Base-by-base conservation (phyloP, 1,140 invertebrate species). In the Tetragonula clypearis region DNA sequence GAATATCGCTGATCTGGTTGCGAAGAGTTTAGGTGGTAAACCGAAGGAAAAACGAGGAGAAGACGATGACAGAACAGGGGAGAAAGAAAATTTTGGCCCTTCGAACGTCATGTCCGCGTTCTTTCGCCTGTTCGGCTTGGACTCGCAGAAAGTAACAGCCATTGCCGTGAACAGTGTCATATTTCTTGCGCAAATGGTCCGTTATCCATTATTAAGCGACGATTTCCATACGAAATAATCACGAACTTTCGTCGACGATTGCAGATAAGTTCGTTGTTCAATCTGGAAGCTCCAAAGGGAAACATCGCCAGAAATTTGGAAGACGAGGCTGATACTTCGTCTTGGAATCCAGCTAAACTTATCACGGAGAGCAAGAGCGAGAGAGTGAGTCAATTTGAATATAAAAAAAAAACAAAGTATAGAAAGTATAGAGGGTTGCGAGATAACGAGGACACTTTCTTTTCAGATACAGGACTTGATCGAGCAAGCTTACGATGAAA, bases 141-240 rank as follows among this genome's bases (percentile, higher is more conserved):
- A 98, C 91, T 95, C 96, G 0, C 96, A 95, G 49, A 97, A 97
- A 93, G 95, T 98, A 30, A 96, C 97, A 53, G 97, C 97, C 0
- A 96, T 98, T 69, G 97, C 97, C 2, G 94, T 98, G 2, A 98
- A 98, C 93, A 97, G 96, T 21, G 95, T 98, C 12, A 96, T 98
- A 80, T 97, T 98, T 93, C 95, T 98, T n/a, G 97, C 97, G 5
- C 97, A 98, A 95, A 95, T 98, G 96, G 97, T 98, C 94, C 95
- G 69, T 74, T 49, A 49, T 49, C 41, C 8, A 8, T 8, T 35
- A 49, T 19, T 15, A 0, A 0, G 12, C n/a, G 5, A 26, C 12
- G 2, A 30, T 65, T 21, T 58, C 0, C 26, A 26, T 17, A 53
- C 41, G 11, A 35, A 82, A 78, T 41, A 65, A 77, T 1, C 0